A percentile compares a stretch with the other conserved stretches of the same genome.
Conservation (phyloP, 2,888 invertebrate genomes). For the Lithophane ornitopus region DNA sequence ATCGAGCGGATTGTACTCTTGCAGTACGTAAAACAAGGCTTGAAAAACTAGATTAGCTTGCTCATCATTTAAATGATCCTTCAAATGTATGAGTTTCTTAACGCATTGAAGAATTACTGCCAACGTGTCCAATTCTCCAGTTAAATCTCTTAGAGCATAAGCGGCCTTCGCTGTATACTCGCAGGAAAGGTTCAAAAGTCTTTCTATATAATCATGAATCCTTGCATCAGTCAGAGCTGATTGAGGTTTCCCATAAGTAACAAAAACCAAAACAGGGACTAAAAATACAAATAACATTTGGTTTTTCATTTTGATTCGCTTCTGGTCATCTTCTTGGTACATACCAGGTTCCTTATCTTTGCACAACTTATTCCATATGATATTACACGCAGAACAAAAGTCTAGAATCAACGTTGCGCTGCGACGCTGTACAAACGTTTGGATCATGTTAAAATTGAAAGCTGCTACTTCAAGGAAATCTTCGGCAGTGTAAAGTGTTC, state of each 20-base stretch:
- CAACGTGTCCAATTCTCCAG: conserved; percentile 83
- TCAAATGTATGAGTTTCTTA: conserved; percentile 90
- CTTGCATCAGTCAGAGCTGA: conserved; percentile 82
- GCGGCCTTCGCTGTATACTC: conserved; percentile 91
- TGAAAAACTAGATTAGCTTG: conserved; percentile 92
- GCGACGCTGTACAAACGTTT: conserved; percentile 76
- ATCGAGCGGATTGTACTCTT: conserved; percentile 86
- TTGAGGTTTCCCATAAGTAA: conserved; percentile 70
- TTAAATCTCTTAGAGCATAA: conserved; percentile 91
- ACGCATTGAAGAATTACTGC: conserved; percentile 88
- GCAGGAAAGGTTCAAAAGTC: conserved; percentile 91
- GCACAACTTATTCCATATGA: conserved; percentile 78
- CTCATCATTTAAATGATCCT: conserved; percentile 90
- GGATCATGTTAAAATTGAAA: conserved; percentile 80
- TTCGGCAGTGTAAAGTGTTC: conserved; percentile 77
- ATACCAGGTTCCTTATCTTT: conserved; percentile 70
- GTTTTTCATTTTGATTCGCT: conserved; percentile 86
- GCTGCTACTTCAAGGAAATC: conserved; percentile 81
- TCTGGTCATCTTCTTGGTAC: conserved; percentile 67
- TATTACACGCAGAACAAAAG: conserved; percentile 80
- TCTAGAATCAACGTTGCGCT: conserved; percentile 77
- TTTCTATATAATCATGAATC: conserved; percentile 91
- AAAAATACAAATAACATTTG: conserved; percentile 92
- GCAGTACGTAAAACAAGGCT: conserved; percentile 91
- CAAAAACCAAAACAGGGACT: conserved; percentile 90